Evolutionary conservation across 2,888 invertebrate genomes (phyloP), one percentile per base, ranked within the genome.

Genomic region (Eupelmus urozonus): DNA sequence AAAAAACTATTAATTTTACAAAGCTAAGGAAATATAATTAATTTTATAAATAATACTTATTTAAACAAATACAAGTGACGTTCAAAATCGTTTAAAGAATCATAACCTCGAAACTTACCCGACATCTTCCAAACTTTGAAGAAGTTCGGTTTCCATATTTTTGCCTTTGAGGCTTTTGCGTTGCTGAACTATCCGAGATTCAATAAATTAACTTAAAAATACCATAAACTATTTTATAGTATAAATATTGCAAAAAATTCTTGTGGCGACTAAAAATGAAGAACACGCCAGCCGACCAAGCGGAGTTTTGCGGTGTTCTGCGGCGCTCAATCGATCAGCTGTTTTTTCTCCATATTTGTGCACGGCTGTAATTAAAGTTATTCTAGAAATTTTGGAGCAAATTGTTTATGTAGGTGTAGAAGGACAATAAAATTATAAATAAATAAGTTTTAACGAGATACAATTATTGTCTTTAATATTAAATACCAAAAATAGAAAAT

Each of bases 141-240:
- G 85, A 82, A 94, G 91, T 85, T 93, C 93, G 85, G 92, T 92
- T 87, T 93, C 93, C 92, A 93, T 93, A 18, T n/a, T 57, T 49
- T 34, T 66, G 53, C 13, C 11, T 55, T 55, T 45, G 45, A 45
- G 16, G 3, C 7, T 11, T 13, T 11, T 13, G 25, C 25, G 20
- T 55, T 45, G 16, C 7, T 53, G 7, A 42, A 66, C 0, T 5
- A 72, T 62, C n/a, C n/a, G n/a, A n/a, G n/a, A n/a, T n/a, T n/a
- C n/a, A n/a, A n/a, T n/a, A n/a, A n/a, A n/a, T n/a, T n/a, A n/a
- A n/a, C n/a, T n/a, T n/a, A n/a, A n/a, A n/a, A 42, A 40, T 0
- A 5, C 13, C 7, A 62, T 27, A 16, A 23, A 57, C 11, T 57
- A 45, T 18, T 40, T 34, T 18, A 55, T 29, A 55, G 27, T 40